Evolutionary conservation across 1,140 invertebrate genomes (phyloP).

Genomic region (Drosophila trapezifrons): DNA sequence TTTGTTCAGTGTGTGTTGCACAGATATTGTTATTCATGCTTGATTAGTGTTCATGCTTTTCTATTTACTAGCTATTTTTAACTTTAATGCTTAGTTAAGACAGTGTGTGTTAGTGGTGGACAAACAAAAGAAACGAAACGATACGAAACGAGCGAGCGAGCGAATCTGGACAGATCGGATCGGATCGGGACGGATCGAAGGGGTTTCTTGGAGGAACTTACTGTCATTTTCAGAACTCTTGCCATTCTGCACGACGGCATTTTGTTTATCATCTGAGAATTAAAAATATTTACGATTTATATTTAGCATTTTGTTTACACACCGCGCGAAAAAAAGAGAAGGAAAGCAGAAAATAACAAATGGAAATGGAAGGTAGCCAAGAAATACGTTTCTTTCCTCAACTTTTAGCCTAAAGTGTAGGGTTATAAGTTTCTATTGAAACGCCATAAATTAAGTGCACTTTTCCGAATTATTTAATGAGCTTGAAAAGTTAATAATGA

Average conservation of each 20-base stretch:
- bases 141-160: conserved; percentile 10
- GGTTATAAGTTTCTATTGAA: background rate
- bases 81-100: conserved; percentile 6
- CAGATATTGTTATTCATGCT: conserved; percentile 27
- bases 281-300: conserved; percentile 78
- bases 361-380: conserved; percentile 38
- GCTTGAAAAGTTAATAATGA: conserved; percentile 16
- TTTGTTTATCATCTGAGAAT: conserved; percentile 84
- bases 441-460: background rate
- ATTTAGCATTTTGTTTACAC: conserved; percentile 55
- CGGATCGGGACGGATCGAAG: conserved; percentile 28
- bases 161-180: conserved; percentile 16
- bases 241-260: conserved; percentile 81
- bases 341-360: conserved; percentile 7
- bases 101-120: conserved; percentile 37
- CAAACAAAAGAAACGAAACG: conserved; percentile 13
- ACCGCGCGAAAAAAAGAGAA: conserved; percentile 4
- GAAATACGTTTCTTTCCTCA: conserved; percentile 1
- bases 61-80: conserved; percentile 34
- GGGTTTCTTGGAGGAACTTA: conserved; percentile 61
- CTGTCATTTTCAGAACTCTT: conserved; percentile 79
- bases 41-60: conserved; percentile 45
- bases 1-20: conserved; percentile 10
- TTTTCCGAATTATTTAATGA: background rate
- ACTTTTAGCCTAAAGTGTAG: background rate